Base-by-base conservation (phyloP, 2,113 vertebrate genomes). In the Calonectris borealis region DNA sequence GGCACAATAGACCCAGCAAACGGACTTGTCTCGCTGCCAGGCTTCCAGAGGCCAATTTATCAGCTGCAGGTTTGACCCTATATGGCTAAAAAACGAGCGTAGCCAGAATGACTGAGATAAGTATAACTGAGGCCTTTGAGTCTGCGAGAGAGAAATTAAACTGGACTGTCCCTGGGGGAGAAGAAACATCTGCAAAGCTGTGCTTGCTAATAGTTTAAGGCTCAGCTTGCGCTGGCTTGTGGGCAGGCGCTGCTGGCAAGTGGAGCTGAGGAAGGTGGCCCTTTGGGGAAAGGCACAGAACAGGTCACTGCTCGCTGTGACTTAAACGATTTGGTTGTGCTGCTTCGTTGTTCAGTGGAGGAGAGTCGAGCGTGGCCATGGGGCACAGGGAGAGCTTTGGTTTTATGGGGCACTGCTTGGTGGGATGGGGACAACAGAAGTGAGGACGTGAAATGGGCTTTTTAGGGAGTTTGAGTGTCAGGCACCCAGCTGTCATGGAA, bases 121-220 rank as follows among this genome's bases (percentile, higher is more conserved):
- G 94, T 96, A 90, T 97, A 93, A 96, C 96, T 16, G 84, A 96
- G 96, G 85, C 91, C 90, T 96, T 96, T 95, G 94, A 97, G 95
- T 72, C 96, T 90, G 97, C 6, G 0, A 94, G 79, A 83, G 64
- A 88, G 86, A 78, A 96, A 94, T 94, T 94, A 95, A 95, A 97
- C 86, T 90, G 61, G 93, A 72, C 62, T 71, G 93, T 96, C 95
- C 93, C 78, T 84, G 64, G 69, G 96, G 96, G 93, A 82, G 86
- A 68, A 83, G 57, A 95, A 95, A 94, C 94, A 96, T 97, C 94
- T 97, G 95, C 65, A 93, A 89, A 82, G 70, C 86, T 12, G 11
- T 58, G 70, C 79, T 94, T 73, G 58, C 70, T 51, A 1, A 32
- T 52, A 8, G 49, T 64, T 93, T 71, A 60, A 90, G 66, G 51